phyloP scores from a whole-genome alignment of 2,797 vertebrate genomes.

The Syngnathus acus region DNA sequence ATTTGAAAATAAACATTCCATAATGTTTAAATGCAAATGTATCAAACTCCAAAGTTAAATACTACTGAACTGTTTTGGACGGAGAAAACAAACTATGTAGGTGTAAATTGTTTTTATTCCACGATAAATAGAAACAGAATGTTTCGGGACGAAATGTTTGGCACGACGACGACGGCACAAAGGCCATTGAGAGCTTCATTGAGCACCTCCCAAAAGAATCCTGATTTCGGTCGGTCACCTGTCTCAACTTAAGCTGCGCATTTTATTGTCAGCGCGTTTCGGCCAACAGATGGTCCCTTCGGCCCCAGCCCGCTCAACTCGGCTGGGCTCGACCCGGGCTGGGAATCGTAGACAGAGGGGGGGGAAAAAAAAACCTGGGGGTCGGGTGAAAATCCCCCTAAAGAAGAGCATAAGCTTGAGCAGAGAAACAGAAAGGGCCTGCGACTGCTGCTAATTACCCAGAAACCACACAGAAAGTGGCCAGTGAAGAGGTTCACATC shows the following conservation, averaged over 20 bases:
- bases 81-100: too few species aligned
- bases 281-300: conserved; percentile 94
- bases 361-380: conserved; percentile 7
- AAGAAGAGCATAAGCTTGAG: conserved; percentile 99
- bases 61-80: too few species aligned
- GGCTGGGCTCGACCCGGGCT: conserved; percentile 58
- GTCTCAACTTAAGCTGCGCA: conserved; percentile 77
- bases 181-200: conserved; percentile 50
- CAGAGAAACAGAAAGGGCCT: conserved; percentile 97
- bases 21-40: too few species aligned
- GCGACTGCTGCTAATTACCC: conserved; percentile 99
- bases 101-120: neutral
- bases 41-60: too few species aligned
- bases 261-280: conserved; percentile 74
- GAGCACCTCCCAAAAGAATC: conserved; percentile 53
- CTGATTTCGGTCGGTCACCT: conserved; percentile 74
- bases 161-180: neutral
- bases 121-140: neutral
- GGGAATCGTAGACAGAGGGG: conserved; percentile 84
- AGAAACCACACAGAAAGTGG: conserved; percentile 99
- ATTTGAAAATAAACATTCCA: too few species aligned
- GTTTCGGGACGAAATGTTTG: neutral
- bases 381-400: conserved; percentile 84
- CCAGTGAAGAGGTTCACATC: conserved; percentile 99
- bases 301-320: conserved; percentile 43